A percentile compares a stretch with the other conserved stretches of the same genome.
Evolutionary conservation across 92 coral and sea anemone genomes (phyloP).

Genomic region (Nematostella vectensis): DNA sequence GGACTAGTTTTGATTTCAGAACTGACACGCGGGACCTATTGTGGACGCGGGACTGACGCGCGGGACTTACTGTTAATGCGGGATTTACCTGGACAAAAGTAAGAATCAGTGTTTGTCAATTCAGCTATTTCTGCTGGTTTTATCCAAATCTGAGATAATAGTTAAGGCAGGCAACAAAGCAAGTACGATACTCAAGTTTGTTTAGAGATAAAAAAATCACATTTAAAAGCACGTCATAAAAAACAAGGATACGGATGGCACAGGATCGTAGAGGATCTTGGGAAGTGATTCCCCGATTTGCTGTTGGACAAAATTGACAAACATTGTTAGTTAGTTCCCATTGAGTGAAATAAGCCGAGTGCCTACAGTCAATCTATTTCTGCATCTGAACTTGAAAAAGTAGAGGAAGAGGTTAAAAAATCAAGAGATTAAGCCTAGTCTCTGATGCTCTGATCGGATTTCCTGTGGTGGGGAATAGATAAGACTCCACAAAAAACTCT

Average conservation of each 20-base stretch:
- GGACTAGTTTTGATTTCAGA: too few species aligned
- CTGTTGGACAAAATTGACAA: constrained; percentile 17
- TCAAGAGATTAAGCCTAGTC: too few species aligned
- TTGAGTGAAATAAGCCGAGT: too few species aligned
- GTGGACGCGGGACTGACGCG: not conserved
- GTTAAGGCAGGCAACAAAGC: not conserved
- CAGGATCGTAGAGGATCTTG: constrained; percentile 81
- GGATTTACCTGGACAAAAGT: constrained; percentile 84
- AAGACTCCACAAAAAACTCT: too few species aligned
- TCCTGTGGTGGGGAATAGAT: too few species aligned
- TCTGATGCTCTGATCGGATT: too few species aligned
- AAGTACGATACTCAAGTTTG: not conserved
- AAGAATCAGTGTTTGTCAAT: constrained; percentile 40
- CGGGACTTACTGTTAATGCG: not conserved
- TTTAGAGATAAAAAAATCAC: too few species aligned
- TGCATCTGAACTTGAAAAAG: not conserved
- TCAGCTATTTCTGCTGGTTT: constrained; percentile 71
- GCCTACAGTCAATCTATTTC: too few species aligned
- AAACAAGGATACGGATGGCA: constrained; percentile 98
- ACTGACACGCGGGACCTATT: too few species aligned
- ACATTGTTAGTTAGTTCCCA: too few species aligned
- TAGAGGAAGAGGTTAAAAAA: not conserved
- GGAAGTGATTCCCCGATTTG: constrained; percentile 90
- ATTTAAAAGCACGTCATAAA: too few species aligned
- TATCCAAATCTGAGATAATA: constrained; percentile 61